Conservation (phyloP, 2,113 vertebrate genomes). For the Macquaria australasica region DNA sequence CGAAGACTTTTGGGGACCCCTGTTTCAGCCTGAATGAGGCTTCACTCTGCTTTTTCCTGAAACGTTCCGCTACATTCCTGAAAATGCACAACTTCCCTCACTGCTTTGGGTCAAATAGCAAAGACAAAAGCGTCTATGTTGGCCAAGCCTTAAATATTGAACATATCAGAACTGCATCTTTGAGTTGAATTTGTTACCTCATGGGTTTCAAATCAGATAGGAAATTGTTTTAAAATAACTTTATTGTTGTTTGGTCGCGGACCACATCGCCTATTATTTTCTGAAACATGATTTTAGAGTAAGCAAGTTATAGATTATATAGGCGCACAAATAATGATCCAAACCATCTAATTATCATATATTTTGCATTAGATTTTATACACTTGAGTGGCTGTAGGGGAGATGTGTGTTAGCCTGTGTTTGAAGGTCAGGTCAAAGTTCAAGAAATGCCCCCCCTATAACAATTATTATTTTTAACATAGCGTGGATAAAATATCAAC, state of each 20-base stretch:
- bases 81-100: slow-evolving; percentile 66
- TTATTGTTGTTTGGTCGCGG: not conserved
- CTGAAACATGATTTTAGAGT: not conserved
- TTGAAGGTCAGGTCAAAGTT: slow-evolving; percentile 53
- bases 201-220: not conserved
- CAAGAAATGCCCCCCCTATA: not conserved
- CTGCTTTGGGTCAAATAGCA: slow-evolving; percentile 70
- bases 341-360: not conserved
- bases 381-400: not conserved
- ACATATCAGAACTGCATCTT: not conserved
- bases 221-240: not conserved
- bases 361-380: not conserved
- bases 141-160: slow-evolving; percentile 42
- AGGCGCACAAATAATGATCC: not conserved
- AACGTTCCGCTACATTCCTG: slow-evolving; percentile 76
- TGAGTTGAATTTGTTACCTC: not conserved
- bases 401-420: not conserved
- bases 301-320: not conserved
- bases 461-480: not conserved
- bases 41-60: slow-evolving; percentile 30
- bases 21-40: slow-evolving; percentile 23
- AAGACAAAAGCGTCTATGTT: slow-evolving; percentile 70
- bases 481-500: too few relatives aligned
- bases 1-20: slow-evolving; percentile 16
- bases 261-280: not conserved